Evolutionary conservation across 2,888 invertebrate genomes (phyloP).

Genomic region (Xiphydria camelus): DNA sequence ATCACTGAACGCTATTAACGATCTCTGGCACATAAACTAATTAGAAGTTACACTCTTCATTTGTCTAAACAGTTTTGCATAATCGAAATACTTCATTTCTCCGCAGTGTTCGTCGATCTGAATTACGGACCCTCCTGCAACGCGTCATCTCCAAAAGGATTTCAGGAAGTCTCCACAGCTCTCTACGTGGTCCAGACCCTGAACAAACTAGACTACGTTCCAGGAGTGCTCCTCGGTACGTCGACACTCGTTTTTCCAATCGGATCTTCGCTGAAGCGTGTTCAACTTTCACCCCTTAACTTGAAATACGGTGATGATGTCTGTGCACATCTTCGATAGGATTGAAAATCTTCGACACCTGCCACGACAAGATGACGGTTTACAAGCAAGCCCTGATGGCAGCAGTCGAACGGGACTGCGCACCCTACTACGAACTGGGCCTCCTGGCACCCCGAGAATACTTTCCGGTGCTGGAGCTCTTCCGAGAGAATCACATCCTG

Average conservation of each 20-base stretch:
- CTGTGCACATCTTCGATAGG: too few species aligned
- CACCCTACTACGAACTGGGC: conserved; percentile 45
- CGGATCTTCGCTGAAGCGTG: too few species aligned
- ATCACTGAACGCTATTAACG: too few species aligned
- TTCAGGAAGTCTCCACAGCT: conserved; percentile 55
- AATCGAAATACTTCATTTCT: background rate
- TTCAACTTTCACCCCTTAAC: too few species aligned
- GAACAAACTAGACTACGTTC: conserved; percentile 52
- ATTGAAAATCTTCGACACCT: conserved; percentile 51
- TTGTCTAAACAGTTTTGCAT: too few species aligned
- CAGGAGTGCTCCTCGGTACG: conserved; percentile 55
- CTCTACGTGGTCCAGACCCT: conserved; percentile 52
- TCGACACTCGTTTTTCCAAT: too few species aligned
- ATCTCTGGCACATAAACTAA: too few species aligned
- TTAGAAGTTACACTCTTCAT: too few species aligned
- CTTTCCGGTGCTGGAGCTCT: conserved; percentile 35
- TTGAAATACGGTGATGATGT: too few species aligned
- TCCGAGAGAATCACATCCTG: conserved; percentile 40
- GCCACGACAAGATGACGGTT: conserved; percentile 44
- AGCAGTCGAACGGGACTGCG: conserved; percentile 43
- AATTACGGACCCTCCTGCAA: conserved; percentile 56
- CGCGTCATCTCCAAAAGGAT: conserved; percentile 45
- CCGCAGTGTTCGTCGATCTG: conserved; percentile 52
- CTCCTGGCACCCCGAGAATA: conserved; percentile 42
- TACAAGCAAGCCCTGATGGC: conserved; percentile 46